A percentile compares a stretch with the other conserved stretches of the same genome.
Evolutionary conservation across 2,113 vertebrate species (phyloP).

Genomic region (Poeciliopsis turrubarensis): DNA sequence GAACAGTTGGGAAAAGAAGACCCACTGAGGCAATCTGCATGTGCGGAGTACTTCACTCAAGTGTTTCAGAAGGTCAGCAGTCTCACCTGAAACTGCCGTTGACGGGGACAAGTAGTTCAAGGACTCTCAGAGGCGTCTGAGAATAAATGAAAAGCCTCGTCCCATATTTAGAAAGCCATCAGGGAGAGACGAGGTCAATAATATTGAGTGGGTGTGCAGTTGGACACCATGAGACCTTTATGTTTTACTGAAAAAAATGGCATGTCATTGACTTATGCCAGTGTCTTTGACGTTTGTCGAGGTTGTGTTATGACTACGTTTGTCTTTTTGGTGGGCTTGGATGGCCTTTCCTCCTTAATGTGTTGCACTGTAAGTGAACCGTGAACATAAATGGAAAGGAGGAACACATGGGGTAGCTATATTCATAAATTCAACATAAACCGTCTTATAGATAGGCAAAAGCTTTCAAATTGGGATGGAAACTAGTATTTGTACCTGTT

Average conservation of each 20-base stretch:
- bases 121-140: slow-evolving; percentile 43
- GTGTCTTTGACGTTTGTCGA: slow-evolving; percentile 11
- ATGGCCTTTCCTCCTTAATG: slow-evolving; percentile 24
- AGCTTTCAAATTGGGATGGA: background rate
- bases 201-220: slow-evolving; percentile 23
- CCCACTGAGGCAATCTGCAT: slow-evolving; percentile 22
- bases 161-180: slow-evolving; percentile 58
- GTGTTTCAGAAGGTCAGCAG: slow-evolving; percentile 55
- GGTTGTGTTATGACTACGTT: slow-evolving; percentile 39
- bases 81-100: slow-evolving; percentile 45
- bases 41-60: slow-evolving; percentile 10
- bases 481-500: background rate
- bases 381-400: slow-evolving; percentile 27
- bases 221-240: slow-evolving; percentile 28
- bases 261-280: slow-evolving; percentile 3
- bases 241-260: slow-evolving; percentile 36
- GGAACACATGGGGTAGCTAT: background rate
- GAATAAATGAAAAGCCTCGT: slow-evolving; percentile 66
- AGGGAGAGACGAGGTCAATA: slow-evolving; percentile 57
- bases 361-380: slow-evolving; percentile 6
- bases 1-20: slow-evolving; percentile 26
- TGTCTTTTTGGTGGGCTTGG: slow-evolving; percentile 25
- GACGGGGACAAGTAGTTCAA: slow-evolving; percentile 68
- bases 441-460: background rate
- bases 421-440: background rate